Conservation (phyloP, 2,888 invertebrate genomes). For the Ophioninae sp. region DNA sequence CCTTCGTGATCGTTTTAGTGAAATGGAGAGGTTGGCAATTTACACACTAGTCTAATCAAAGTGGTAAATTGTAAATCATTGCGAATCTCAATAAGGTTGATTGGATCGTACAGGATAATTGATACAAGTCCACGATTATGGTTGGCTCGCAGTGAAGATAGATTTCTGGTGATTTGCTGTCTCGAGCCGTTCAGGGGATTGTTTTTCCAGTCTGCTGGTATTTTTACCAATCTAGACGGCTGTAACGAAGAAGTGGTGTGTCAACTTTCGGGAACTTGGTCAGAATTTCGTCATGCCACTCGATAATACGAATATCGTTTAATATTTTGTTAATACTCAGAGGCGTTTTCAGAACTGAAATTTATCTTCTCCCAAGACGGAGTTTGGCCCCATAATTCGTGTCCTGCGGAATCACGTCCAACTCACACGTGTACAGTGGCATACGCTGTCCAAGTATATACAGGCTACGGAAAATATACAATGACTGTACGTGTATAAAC, state of each 20-base stretch:
- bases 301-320: background rate
- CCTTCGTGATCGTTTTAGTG: background rate
- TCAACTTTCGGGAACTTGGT: background rate
- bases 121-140: background rate
- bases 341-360: background rate
- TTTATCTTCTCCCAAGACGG: background rate
- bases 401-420: background rate
- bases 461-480: constrained; percentile 20
- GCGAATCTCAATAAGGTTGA: background rate
- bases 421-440: constrained; percentile 15
- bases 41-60: background rate
- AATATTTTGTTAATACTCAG: background rate
- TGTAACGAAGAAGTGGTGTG: background rate
- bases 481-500: constrained; percentile 22
- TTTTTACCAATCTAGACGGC: background rate
- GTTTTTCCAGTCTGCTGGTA: background rate
- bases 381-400: background rate
- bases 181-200: background rate
- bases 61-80: background rate
- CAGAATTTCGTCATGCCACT: background rate
- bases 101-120: background rate
- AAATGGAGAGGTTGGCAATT: background rate
- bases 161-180: background rate
- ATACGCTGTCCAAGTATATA: constrained; percentile 4
- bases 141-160: background rate